These are phyloP conservation scores for Chironomus striatipennis DNA, from an alignment of 1,140 invertebrate genomes.

Conservation along the genomic window DNA sequence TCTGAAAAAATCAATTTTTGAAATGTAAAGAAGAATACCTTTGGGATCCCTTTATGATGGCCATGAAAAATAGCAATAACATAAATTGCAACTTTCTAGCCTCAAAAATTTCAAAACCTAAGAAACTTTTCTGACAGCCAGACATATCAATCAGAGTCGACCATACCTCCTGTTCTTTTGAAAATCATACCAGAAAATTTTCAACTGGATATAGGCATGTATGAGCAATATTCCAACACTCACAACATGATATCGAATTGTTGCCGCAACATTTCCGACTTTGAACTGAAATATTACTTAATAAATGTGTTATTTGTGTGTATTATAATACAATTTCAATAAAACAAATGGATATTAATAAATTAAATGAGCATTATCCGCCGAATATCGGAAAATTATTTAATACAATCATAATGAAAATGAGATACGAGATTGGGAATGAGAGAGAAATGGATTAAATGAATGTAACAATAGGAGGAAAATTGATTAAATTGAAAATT, in stretches of 20 bases:
- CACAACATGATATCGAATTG: background rate
- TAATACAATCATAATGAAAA: background rate
- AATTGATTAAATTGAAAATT: conserved; percentile 15
- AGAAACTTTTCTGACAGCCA: too few species aligned
- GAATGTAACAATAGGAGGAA: background rate
- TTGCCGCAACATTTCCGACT: background rate
- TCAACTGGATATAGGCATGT: background rate
- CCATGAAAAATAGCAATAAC: too few species aligned
- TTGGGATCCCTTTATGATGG: too few species aligned
- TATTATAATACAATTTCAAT: background rate
- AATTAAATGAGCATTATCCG: conserved; percentile 9
- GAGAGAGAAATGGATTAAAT: background rate
- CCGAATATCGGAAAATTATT: conserved; percentile 8
- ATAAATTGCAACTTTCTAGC: too few species aligned
- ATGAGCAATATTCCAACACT: background rate
- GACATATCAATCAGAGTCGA: too few species aligned
- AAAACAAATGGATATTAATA: conserved; percentile 10
- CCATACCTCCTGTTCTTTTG: background rate
- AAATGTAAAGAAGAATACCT: too few species aligned
- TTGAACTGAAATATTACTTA: background rate
- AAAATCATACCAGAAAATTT: background rate
- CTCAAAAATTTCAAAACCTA: too few species aligned
- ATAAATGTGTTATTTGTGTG: background rate
- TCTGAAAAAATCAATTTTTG: too few species aligned
- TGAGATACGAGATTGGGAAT: background rate